Evolutionary conservation across 92 coral and sea anemone species (phyloP).

Genomic region (Blastomussa wellsi): DNA sequence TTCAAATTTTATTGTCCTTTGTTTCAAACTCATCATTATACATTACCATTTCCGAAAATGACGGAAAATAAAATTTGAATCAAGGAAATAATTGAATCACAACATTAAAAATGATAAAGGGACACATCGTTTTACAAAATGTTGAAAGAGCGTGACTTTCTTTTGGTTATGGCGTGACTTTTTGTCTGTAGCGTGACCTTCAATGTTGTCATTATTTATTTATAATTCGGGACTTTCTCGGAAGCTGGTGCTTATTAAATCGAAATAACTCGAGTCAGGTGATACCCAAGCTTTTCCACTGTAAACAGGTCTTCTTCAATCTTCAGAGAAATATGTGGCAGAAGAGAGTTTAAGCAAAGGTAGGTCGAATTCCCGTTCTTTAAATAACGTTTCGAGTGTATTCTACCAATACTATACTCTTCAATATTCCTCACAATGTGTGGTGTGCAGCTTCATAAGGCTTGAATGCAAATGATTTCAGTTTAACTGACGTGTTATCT

Average conservation of each 20-base stretch:
- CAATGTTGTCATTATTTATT: not conserved
- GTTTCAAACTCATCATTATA: too few species aligned
- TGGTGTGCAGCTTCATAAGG: not conserved
- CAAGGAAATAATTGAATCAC: too few species aligned
- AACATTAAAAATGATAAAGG: too few species aligned
- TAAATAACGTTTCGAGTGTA: not conserved
- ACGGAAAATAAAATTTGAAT: too few species aligned
- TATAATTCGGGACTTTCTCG: slow-evolving; percentile 15
- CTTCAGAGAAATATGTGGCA: not conserved
- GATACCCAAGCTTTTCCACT: not conserved
- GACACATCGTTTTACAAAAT: too few species aligned
- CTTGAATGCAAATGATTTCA: not conserved
- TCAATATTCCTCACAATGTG: not conserved
- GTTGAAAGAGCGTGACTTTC: not conserved
- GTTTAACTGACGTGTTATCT: not conserved
- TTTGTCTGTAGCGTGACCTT: not conserved
- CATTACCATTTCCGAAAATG: too few species aligned
- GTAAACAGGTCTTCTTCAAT: not conserved
- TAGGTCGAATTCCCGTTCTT: not conserved
- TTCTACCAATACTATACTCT: not conserved
- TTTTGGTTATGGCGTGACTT: not conserved
- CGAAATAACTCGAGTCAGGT: not conserved
- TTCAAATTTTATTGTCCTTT: too few species aligned
- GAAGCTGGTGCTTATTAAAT: not conserved
- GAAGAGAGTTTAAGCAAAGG: not conserved